Conservation (phyloP, 2,113 vertebrate species). For the Rhinichthys klamathensis region DNA sequence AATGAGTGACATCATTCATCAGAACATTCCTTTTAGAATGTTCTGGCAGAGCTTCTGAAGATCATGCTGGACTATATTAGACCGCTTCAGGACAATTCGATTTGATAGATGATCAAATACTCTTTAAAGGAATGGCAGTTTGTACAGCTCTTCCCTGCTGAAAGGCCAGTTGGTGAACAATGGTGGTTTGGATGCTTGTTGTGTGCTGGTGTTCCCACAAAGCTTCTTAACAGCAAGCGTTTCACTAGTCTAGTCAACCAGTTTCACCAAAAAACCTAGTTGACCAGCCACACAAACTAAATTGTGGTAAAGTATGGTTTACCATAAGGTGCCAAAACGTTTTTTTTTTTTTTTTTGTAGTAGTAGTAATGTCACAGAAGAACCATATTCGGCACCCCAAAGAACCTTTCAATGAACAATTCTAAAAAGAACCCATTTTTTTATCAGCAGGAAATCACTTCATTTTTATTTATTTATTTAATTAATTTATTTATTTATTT, state of each 20-base stretch:
- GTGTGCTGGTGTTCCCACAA: not conserved
- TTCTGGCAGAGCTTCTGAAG: conserved; percentile 25
- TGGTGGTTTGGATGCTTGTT: not conserved
- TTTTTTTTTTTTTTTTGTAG: not conserved
- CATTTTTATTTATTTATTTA: no score
- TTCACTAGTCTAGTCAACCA: not conserved
- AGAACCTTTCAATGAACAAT: not conserved
- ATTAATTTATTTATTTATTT: no score
- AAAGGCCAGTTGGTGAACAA: not conserved
- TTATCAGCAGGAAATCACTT: no score
- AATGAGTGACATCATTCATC: not conserved
- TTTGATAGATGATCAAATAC: not conserved
- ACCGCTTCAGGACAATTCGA: not conserved
- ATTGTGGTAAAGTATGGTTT: not conserved
- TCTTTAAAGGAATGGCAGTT: conserved; percentile 3
- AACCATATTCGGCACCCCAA: not conserved
- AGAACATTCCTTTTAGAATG: conserved; percentile 8
- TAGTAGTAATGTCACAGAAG: not conserved
- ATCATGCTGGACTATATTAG: not conserved
- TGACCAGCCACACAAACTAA: not conserved
- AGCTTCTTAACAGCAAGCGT: not conserved
- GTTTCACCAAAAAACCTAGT: not conserved
- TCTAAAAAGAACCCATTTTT: not conserved
- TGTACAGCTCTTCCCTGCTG: not conserved
- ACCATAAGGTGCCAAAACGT: not conserved